Evolutionary conservation across 2,888 invertebrate species (phyloP), one percentile per base, ranked within the genome.

Genomic region (Amiota minor): DNA sequence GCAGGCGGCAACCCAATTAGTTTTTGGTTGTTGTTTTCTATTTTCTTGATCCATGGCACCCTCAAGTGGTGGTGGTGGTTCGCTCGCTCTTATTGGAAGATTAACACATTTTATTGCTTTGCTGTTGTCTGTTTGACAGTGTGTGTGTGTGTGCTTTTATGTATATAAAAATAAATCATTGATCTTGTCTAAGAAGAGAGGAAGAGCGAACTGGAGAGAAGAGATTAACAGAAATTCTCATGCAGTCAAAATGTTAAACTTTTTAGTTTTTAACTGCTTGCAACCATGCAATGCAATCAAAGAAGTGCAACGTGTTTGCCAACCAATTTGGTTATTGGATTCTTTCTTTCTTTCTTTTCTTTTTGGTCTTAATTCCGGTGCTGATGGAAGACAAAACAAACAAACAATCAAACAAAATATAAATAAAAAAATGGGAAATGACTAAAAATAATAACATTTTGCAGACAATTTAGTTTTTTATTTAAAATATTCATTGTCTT

Each of bases 391-490:
- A 35, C 35, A 35, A 35, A 35, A 35, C 35, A 35, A 35, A 35
- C 2, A 8, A 35, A 35, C 1, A n/a, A n/a, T n/a, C 23, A 2
- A 23, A 35, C 35, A 35, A 35, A 35, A 35, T 35, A 35, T 35
- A 6, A 2, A n/a, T n/a, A n/a, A n/a, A n/a, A 35, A 35, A 35
- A 35, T 35, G 35, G 35, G 35, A 46, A 69, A 53, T n/a, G 16
- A 9, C 74, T 77, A 75, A 76, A 79, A 74, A 75, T 71, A 75
- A 75, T 73, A 70, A 71, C 74, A 84, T 78, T 81, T 76, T 73
- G 75, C 80, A 82, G 76, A 77, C 81, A 79, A 85, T 83, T 83
- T 82, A 78, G 75, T 78, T 76, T 83, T 81, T 82, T 80, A 78
- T 82, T 77, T 82, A 80, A 81, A 75, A 72, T 46, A 49, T 46